Conservation (phyloP, 2,888 invertebrate species). For the Mythimna loreyi region DNA sequence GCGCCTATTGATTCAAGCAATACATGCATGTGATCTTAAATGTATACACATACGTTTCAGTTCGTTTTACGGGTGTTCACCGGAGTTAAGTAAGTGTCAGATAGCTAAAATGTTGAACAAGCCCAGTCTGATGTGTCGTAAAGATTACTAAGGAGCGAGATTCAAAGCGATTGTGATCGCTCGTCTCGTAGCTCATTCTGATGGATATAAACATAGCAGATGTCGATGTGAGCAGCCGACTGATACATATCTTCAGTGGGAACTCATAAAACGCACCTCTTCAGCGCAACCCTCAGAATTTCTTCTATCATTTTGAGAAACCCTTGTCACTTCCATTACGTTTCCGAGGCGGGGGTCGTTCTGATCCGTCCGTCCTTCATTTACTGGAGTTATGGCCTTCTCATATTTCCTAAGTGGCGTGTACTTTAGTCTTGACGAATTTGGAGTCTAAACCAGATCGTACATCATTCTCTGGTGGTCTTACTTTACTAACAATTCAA, state of each 20-base stretch:
- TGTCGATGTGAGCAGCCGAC: constrained; percentile 74
- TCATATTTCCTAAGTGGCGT: constrained; percentile 85
- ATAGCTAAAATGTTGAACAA: constrained; percentile 36
- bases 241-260: constrained; percentile 79
- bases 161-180: constrained; percentile 57
- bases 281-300: constrained; percentile 81
- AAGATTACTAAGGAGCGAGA: constrained; percentile 47
- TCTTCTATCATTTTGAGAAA: constrained; percentile 86
- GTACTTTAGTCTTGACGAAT: constrained; percentile 78
- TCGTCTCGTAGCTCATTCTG: constrained; percentile 46
- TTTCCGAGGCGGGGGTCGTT: constrained; percentile 79
- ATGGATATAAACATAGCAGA: constrained; percentile 67
- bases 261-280: constrained; percentile 84
- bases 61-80: constrained; percentile 21
- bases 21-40: not conserved
- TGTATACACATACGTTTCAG: constrained; percentile 4
- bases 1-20: not conserved
- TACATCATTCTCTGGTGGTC: constrained; percentile 53
- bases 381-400: constrained; percentile 85
- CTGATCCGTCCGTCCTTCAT: constrained; percentile 85
- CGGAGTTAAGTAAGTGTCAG: constrained; percentile 43
- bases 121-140: constrained; percentile 44
- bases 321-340: constrained; percentile 90
- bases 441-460: constrained; percentile 66
- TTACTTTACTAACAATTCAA: constrained; percentile 52